Percentiles rank a stretch among this genome's conserved stretches.
Conservation (phyloP, 2,797 vertebrate genomes). For the Anguilla megastoma region DNA sequence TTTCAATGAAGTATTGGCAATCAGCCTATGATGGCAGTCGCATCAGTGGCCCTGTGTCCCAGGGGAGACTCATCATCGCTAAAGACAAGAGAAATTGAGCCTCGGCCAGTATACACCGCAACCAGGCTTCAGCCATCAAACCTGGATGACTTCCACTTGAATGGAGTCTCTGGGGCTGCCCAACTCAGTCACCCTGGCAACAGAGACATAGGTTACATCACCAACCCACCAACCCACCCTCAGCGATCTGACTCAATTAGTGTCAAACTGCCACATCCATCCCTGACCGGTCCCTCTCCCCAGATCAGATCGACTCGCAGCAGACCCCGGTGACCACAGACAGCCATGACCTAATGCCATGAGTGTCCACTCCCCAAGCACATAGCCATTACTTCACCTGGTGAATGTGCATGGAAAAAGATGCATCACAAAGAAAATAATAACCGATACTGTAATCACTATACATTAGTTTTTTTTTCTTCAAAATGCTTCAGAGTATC, state of each 20-base stretch:
- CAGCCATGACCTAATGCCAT: slow-evolving; percentile 63
- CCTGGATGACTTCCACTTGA: slow-evolving; percentile 1
- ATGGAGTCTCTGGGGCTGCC: slow-evolving; percentile 1
- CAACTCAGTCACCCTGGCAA: slow-evolving; percentile 48
- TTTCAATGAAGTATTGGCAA: slow-evolving; percentile 3
- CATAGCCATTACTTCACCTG: slow-evolving; percentile 55
- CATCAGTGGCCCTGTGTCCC: neutral
- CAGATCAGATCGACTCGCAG: neutral
- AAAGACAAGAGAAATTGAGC: neutral
- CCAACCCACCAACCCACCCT: slow-evolving; percentile 52
- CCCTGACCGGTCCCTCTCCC: slow-evolving; percentile 31
- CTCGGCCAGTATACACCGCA: neutral
- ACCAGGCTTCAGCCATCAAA: neutral
- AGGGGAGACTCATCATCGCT: neutral
- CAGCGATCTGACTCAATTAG: slow-evolving; percentile 46
- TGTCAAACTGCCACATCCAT: slow-evolving; percentile 18
- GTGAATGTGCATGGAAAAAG: neutral
- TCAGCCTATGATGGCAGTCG: neutral
- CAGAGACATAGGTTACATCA: slow-evolving; percentile 55
- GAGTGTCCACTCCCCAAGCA: slow-evolving; percentile 51
- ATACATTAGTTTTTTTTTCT: slow-evolving; percentile 64
- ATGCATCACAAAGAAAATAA: neutral
- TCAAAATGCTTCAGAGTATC: slow-evolving; percentile 66
- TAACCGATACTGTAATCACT: neutral
- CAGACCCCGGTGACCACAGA: slow-evolving; percentile 34